Evolutionary conservation across 2,113 vertebrate genomes (phyloP).

Genomic region (Astur gentilis): DNA sequence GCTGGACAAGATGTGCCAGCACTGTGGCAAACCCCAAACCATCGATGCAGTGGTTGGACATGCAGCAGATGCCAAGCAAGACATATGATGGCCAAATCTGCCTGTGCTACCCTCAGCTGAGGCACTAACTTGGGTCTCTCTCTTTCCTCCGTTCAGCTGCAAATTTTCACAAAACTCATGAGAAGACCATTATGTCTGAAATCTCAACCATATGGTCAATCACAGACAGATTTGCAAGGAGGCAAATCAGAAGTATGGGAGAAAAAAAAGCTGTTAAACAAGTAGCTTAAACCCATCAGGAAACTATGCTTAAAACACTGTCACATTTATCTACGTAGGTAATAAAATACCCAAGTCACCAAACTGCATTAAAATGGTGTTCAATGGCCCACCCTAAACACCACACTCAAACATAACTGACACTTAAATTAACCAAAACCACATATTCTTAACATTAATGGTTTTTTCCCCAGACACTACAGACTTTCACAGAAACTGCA

Average conservation of each 20-base stretch:
- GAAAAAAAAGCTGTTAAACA: neutral
- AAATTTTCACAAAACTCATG: neutral
- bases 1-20: neutral
- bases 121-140: neutral
- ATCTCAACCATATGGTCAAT: conserved; percentile 12
- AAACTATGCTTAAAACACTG: neutral
- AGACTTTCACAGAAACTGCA: neutral
- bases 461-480: neutral
- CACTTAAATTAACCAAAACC: neutral
- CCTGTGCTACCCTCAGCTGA: neutral
- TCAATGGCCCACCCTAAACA: neutral
- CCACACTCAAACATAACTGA: neutral
- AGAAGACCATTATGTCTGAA: neutral
- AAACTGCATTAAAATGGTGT: neutral
- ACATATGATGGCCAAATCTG: neutral
- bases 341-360: neutral
- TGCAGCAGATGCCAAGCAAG: neutral
- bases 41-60: neutral
- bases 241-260: conserved; percentile 12
- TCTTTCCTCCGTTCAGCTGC: neutral
- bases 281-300: neutral
- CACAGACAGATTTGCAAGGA: neutral
- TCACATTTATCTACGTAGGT: neutral
- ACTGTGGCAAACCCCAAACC: neutral
- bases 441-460: neutral